Base-by-base conservation (phyloP, 2,113 vertebrate genomes). In the Loxodonta africana region DNA sequence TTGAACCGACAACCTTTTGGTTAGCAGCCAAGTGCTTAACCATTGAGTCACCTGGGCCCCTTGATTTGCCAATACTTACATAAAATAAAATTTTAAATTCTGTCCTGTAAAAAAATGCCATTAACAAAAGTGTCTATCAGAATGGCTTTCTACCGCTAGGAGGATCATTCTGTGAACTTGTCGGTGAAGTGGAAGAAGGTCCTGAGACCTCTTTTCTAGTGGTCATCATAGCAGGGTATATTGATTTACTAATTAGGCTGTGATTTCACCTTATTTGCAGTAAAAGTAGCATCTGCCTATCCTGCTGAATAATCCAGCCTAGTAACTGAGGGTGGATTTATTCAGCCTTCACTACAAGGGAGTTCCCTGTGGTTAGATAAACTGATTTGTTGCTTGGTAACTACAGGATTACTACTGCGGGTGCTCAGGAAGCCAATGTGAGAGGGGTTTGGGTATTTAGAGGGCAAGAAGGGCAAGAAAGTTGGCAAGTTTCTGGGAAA, bases 321-420 rank as follows among this genome's bases (percentile, higher is more conserved):
- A 0, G 94, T 86, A 95, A 89, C 94, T 82, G 63, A 85, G 67
- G 94, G 94, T 96, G 96, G 74, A 95, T 98, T 73, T 93, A 62
- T 93, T 96, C 96, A 91, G 97, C 97, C 97, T 97, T 88, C 96
- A 91, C 98, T 98, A 53, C 85, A 71, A 92, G 94, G 57, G 94
- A 97, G 97, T 96, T 98, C 95, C 96, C 92, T 93, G 82, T 82
- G 86, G 98, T 97, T 98, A 95, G 96, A 83, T 98, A 96, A 98
- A 98, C 97, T 97, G 97, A 96, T 97, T 92, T 94, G 98, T 98
- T 98, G 98, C 98, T 94, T 98, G 97, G 98, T 98, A 98, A 98
- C 98, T 73, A 88, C 21, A 0, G 3, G 97, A 97, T 97, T 97
- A 93, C 88, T 77, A 87, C 25, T 65, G 95, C 97, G 92, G 90